phyloP scores from a whole-genome alignment of 2,797 vertebrate genomes.

The Oryzias sinensis region DNA sequence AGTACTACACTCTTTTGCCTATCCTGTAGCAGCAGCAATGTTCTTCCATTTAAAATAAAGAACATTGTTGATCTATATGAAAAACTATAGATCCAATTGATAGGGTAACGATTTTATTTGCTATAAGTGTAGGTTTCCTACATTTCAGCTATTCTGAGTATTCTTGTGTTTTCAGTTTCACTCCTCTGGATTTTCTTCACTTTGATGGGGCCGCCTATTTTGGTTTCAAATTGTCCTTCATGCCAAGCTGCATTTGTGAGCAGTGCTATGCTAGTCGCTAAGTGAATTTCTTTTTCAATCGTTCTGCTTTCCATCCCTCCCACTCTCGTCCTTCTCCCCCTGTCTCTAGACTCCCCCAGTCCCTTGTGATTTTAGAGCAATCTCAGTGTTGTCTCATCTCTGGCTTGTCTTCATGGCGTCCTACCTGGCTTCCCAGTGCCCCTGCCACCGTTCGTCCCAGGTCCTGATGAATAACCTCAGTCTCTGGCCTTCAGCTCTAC shows the following conservation, averaged over 20 bases:
- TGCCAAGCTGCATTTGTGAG: conserved; percentile 86
- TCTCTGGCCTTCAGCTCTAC: conserved; percentile 71
- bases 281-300: conserved; percentile 87
- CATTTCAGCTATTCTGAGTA: conserved; percentile 32
- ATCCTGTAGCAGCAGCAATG: conserved; percentile 5
- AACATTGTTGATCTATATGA: too few relatives aligned
- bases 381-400: conserved; percentile 65
- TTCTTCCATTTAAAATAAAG: not conserved
- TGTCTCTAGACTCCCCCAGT: conserved; percentile 60
- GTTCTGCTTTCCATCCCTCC: conserved; percentile 63
- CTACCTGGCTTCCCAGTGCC: conserved; percentile 74
- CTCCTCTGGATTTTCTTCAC: conserved; percentile 74
- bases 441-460: conserved; percentile 80
- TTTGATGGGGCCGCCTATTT: conserved; percentile 75
- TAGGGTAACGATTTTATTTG: conserved; percentile 3
- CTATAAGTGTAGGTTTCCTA: conserved; percentile 15
- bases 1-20: conserved; percentile 18
- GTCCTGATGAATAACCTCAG: conserved; percentile 84
- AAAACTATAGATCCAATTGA: too few relatives aligned
- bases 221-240: conserved; percentile 88
- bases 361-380: conserved; percentile 69
- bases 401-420: conserved; percentile 51
- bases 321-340: conserved; percentile 42
- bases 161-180: conserved; percentile 49
- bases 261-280: conserved; percentile 81